These are phyloP conservation scores for Dolomedes plantarius DNA, from an alignment of 2,888 invertebrate genomes.

Conservation along the genomic window DNA sequence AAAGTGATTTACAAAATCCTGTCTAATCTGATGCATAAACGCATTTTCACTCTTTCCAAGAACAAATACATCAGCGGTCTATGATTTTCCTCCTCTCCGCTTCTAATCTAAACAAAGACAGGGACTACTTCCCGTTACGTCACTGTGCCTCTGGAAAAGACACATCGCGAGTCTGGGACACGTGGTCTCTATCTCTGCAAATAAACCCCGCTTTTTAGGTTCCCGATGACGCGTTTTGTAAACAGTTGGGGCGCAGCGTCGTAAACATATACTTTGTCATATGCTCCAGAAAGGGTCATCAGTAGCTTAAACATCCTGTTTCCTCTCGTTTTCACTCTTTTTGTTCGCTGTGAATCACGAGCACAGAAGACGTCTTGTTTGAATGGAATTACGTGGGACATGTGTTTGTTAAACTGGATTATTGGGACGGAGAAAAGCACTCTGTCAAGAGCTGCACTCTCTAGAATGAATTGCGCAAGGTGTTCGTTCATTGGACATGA, in stretches of 20 bases:
- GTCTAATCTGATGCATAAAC: too few species aligned
- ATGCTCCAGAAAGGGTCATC: constrained; percentile 19
- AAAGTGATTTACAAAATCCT: too few species aligned
- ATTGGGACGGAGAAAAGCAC: background rate
- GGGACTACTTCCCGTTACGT: constrained; percentile 18
- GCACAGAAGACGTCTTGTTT: background rate
- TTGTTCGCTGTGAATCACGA: background rate
- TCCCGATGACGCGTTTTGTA: constrained; percentile 49
- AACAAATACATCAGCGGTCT: background rate
- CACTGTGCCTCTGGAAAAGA: constrained; percentile 23
- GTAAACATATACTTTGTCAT: constrained; percentile 66
- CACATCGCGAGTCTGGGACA: constrained; percentile 37
- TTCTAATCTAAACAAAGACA: constrained; percentile 8
- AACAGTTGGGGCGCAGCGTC: constrained; percentile 9
- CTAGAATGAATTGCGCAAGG: too few species aligned
- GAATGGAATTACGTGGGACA: background rate
- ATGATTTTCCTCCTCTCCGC: background rate
- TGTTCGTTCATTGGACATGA: too few species aligned
- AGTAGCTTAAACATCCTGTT: constrained; percentile 29
- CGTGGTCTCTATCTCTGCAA: constrained; percentile 51
- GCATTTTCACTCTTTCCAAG: background rate
- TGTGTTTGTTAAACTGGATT: background rate
- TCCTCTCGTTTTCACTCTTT: constrained; percentile 3
- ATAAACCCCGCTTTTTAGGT: constrained; percentile 67
- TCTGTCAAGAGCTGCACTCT: background rate